Base-by-base conservation (phyloP, 2,113 vertebrate genomes). In the Neofelis nebulosa region DNA sequence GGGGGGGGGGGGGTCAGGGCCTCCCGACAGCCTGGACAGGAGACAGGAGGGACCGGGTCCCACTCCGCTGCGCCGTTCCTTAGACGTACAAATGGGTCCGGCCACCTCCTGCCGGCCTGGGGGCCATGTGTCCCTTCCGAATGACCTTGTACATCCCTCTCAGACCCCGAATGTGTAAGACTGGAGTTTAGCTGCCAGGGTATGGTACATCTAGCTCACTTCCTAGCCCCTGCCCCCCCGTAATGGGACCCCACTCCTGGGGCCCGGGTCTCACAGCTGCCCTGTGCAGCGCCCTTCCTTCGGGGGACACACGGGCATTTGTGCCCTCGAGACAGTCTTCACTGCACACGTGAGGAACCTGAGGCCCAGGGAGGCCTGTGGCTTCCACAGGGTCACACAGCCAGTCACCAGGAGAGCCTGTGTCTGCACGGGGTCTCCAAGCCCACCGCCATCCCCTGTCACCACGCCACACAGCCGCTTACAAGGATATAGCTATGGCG, bases 101-200 rank as follows among this genome's bases (percentile, higher is more conserved):
- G 78, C 79, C 78, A 9, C 69, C 25, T 19, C 41, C 48, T 36
- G 83, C 76, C 29, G 8, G 57, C 76, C 73, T 3, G 4, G 4
- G 1, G 41, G 29, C 66, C 16, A 0, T 6, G 7, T 31, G 50
- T 61, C 69, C 89, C 36, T 19, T 15, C 41, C 36, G n/a, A n/a
- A 36, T 6, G 33, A 69, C 38, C 14, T 0, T 0, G 8, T 2
- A 18, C 0, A 0, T 23, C 36, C 52, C 57, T 1, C 41, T 41
- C 16, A 33, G 41, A 7, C 5, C 78, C 48, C 8, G 0, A 10
- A 6, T 0, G 5, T 27, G 57, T 57, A 74, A 21, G 14, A 7
- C 11, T 4, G 21, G 45, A 19, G 3, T 38, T 27, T 5, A n/a
- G n/a, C 21, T 25, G 27, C 45, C 74, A 29, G 13, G 21, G 23